Conservation (phyloP, 2,113 vertebrate genomes). For the Podilymbus podiceps region DNA sequence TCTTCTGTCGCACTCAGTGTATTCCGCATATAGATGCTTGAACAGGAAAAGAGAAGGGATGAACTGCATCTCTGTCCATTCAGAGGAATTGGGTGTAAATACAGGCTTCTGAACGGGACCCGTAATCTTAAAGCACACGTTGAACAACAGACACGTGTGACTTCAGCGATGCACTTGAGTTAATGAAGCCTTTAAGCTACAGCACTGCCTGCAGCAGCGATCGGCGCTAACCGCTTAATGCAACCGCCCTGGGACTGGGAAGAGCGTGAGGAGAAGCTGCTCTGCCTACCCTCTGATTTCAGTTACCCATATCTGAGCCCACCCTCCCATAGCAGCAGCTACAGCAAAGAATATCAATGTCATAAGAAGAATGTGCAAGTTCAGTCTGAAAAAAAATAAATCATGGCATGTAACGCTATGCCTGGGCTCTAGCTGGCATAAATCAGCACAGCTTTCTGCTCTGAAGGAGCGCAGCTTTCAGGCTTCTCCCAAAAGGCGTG, state of each 20-base stretch:
- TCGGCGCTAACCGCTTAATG: not conserved
- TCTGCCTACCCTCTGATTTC: not conserved
- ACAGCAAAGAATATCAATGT: conserved; percentile 22
- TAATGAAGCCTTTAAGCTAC: conserved; percentile 32
- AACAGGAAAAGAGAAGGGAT: not conserved
- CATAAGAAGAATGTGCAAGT: not conserved
- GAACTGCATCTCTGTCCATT: not conserved
- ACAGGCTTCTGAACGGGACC: not conserved
- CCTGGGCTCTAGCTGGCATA: not conserved
- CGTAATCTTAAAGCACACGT: not conserved
- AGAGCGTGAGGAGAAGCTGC: not conserved
- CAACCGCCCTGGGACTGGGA: not conserved
- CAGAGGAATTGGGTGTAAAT: not conserved
- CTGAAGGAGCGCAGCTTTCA: not conserved
- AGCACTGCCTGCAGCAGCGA: conserved; percentile 7
- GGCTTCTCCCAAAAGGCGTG: not conserved
- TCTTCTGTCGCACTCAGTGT: not conserved
- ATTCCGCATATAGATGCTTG: not conserved
- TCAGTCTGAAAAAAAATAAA: conserved; percentile 33
- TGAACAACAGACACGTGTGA: not conserved
- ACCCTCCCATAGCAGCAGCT: conserved; percentile 6
- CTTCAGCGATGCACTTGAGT: not conserved
- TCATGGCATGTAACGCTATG: not conserved
- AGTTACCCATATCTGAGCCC: not conserved
- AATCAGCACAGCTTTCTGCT: not conserved